These are phyloP conservation scores for Mallotus villosus DNA, from an alignment of 2,797 vertebrate genomes.

Conservation along the genomic window DNA sequence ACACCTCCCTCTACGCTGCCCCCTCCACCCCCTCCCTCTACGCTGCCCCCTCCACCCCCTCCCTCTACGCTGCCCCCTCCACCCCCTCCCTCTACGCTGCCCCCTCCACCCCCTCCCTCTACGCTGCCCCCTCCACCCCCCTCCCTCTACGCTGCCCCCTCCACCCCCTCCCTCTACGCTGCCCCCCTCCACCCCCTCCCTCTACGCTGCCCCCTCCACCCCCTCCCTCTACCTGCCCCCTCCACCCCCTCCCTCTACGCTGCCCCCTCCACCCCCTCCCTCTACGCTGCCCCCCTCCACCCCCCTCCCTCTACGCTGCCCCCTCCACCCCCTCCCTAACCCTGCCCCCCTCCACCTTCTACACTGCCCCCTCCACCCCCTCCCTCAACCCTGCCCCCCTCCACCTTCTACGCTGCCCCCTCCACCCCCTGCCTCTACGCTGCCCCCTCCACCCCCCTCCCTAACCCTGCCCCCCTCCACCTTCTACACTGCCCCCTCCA, in stretches of 20 bases:
- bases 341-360: too few species aligned
- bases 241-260: constrained; percentile 7
- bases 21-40: constrained; percentile 17
- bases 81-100: background rate
- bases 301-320: constrained; percentile 16
- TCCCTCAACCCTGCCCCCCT: background rate
- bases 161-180: background rate
- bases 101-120: background rate
- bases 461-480: background rate
- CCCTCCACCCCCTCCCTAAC: constrained; percentile 1
- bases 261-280: background rate
- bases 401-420: background rate
- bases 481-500: constrained; percentile 8
- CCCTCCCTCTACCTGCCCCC: constrained; percentile 5
- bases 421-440: constrained; percentile 1
- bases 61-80: constrained; percentile 17
- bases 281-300: background rate
- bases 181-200: constrained; percentile 13
- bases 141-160: background rate
- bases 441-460: background rate
- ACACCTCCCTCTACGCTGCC: constrained; percentile 45
- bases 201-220: constrained; percentile 19
- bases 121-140: background rate
- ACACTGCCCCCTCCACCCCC: background rate
- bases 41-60: constrained; percentile 5